Evolutionary conservation across 2,113 vertebrate genomes (phyloP), one percentile per base, ranked within the genome.

Genomic region (Megaleporinus macrocephalus): DNA sequence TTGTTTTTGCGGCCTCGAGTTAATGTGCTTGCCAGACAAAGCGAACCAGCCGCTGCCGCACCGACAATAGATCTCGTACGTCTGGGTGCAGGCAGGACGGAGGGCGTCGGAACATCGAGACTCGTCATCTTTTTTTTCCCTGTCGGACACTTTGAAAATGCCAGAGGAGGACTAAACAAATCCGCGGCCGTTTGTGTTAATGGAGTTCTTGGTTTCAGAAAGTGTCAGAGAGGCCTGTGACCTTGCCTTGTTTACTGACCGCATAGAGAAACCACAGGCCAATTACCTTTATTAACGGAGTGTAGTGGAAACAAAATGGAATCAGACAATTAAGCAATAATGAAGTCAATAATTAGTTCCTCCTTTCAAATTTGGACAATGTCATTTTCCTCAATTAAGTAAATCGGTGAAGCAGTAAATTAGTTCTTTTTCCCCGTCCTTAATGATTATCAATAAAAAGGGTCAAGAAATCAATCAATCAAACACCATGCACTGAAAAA

Each of bases 321-420:
- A 92, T 93, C 90, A 93, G 89, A 94, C 92, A 91, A 91, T 85
- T 76, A 84, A 87, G 84, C 86, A 93, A 92, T 92, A 92, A 94
- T 92, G 84, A 91, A 93, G 91, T 93, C 91, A 93, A 92, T 94
- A 91, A 94, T 93, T 94, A 93, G 88, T 91, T 93, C 94, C 92
- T 93, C 92, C 91, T 93, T 92, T 91, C 83, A 91, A 93, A 92
- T 89, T 92, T 93, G 92, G 93, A 94, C 94, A 94, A 93, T 92
- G 94, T 92, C 82, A 94, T 93, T 94, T 91, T 89, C 90, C 83
- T 87, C 86, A 93, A 94, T 94, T 94, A 94, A 91, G 92, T 90
- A 70, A 89, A 87, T 85, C 94, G 88, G 86, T 88, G 92, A 94
- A 91, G 92, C 94, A 90, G 92, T 93, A 94, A 95, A 95, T 95